Base-by-base conservation (phyloP, 2,797 vertebrate genomes). In the Sebastes trivittatus region DNA sequence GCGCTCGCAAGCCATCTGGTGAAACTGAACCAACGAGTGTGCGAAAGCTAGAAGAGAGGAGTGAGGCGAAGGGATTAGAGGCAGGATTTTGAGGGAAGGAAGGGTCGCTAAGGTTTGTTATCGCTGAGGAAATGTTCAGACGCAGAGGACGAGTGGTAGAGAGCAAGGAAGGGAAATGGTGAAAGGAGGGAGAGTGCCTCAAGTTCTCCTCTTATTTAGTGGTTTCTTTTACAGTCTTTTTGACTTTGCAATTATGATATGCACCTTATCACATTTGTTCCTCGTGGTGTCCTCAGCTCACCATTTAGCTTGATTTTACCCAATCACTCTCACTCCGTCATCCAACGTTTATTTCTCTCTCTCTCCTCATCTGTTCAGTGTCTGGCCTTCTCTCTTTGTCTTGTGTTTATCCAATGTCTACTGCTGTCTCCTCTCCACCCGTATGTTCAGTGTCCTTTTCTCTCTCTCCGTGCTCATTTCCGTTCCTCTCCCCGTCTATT, bases 1-100 rank as follows among this genome's bases (percentile, higher is more conserved):
- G 85, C 20, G 80, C 90, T 95, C 90, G 86, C 78, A 78, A 89
- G 89, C 90, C 91, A 92, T 94, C 92, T 95, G 94, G 88, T 89
- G 89, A 92, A 92, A 92, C 80, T 72, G 78, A 90, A 94, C 89
- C 85, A 87, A 87, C 10, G 78, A 84, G 77, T 82, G 85, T 70
- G 79, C n/a, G 38, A 73, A 82, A 67, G 77, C 78, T 64, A 14
- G 67, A 84, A 52, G 72, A 75, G 81, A 78, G 65, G 75, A 80
- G 77, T 25, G 74, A 82, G 77, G 83, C 36, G 46, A 75, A 76
- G 77, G 78, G 88, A 92, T 91, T 89, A 90, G 78, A 81, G 81
- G 7, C 9, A 32, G 70, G 78, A 84, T 89, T 90, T 67, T 62
- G 36, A 76, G 72, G 66, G 56, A 80, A 75, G 64, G 71, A 76